These are phyloP conservation scores for Thereva unica DNA, from an alignment of 2,888 invertebrate genomes.

Conservation along the genomic window DNA sequence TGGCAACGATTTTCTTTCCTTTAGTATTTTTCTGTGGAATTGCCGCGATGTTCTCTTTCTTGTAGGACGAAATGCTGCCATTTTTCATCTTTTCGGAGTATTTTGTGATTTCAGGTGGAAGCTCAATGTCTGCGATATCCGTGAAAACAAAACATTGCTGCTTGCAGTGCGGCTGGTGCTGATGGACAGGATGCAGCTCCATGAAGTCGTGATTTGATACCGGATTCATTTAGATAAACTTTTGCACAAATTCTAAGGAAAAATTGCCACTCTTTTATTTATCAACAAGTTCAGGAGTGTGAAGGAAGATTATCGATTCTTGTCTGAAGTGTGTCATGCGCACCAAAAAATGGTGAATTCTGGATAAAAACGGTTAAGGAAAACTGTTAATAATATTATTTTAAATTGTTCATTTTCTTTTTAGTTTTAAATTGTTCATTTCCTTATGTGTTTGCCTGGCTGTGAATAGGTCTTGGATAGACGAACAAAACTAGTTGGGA, in stretches of 20 bases:
- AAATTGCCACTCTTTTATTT: slow-evolving; percentile 17
- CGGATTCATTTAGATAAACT: slow-evolving; percentile 50
- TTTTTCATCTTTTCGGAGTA: slow-evolving; percentile 56
- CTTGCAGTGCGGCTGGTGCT: slow-evolving; percentile 54
- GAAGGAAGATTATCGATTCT: slow-evolving; percentile 18
- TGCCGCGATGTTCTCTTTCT: slow-evolving; percentile 49
- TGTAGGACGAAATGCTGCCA: slow-evolving; percentile 53
- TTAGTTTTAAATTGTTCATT: no score
- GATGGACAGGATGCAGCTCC: slow-evolving; percentile 55
- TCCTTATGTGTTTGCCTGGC: no score
- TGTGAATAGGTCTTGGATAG: no score
- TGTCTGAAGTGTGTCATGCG: slow-evolving; percentile 1
- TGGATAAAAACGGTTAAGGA: not conserved
- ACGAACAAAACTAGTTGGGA: no score
- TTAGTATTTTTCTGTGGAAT: slow-evolving; percentile 41
- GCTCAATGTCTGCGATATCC: slow-evolving; percentile 57
- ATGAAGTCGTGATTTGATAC: slow-evolving; percentile 57
- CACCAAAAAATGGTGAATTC: not conserved
- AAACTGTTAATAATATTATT: not conserved
- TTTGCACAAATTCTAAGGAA: not conserved
- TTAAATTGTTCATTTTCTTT: no score
- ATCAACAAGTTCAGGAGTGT: slow-evolving; percentile 19
- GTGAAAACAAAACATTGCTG: slow-evolving; percentile 59
- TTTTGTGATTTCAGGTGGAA: slow-evolving; percentile 57
- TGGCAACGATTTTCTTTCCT: slow-evolving; percentile 52